Evolutionary conservation across 2,113 vertebrate genomes (phyloP).

Genomic region (Leptocoma aspasia): DNA sequence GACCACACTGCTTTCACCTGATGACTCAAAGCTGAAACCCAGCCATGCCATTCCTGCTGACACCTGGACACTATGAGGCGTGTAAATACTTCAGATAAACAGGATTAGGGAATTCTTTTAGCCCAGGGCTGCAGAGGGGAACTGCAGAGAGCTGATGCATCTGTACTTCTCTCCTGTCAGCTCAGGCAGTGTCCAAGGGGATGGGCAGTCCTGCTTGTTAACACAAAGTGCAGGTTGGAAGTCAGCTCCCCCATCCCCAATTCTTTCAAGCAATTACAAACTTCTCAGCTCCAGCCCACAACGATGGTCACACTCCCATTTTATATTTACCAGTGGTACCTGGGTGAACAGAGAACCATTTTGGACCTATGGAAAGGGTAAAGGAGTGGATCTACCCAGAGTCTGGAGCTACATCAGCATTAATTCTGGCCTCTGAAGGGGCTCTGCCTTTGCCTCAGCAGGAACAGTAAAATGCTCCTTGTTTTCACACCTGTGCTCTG

Average conservation of each 20-base stretch:
- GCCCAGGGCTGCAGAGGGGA: background rate
- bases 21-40: conserved; percentile 20
- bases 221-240: background rate
- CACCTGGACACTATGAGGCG: background rate
- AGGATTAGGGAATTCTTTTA: background rate
- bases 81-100: conserved; percentile 5
- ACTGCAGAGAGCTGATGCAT: background rate
- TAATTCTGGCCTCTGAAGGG: background rate
- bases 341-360: background rate
- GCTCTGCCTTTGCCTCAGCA: background rate
- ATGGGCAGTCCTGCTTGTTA: background rate
- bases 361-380: background rate
- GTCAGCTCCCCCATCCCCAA: background rate
- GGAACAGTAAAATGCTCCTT: background rate
- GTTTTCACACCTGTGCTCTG: background rate
- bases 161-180: background rate
- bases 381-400: background rate
- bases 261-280: background rate
- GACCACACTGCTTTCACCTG: background rate
- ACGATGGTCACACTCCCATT: fast-evolving
- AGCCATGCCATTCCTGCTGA: background rate
- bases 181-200: fast-evolving
- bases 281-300: background rate
- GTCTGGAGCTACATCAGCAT: background rate
- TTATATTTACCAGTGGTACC: background rate